phyloP scores from a whole-genome alignment of 2,113 vertebrate species.

The Dasyurus viverrinus region DNA sequence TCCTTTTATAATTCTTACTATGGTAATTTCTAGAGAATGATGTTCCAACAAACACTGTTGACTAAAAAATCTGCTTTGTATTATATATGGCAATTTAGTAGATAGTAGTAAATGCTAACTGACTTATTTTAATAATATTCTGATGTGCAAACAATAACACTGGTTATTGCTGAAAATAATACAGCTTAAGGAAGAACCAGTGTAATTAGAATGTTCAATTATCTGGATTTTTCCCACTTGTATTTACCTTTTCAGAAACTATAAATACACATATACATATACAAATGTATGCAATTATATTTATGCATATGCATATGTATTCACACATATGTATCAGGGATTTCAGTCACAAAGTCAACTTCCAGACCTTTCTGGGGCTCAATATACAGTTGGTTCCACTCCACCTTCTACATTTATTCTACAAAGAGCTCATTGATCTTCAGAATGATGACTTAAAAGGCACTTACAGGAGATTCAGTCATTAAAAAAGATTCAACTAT shows the following conservation, averaged over 20 bases:
- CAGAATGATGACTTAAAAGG: neutral
- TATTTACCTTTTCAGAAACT: neutral
- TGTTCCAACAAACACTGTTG: constrained; percentile 1
- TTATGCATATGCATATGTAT: neutral
- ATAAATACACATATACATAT: neutral
- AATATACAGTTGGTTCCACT: neutral
- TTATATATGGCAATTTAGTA: neutral
- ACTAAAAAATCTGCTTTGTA: neutral
- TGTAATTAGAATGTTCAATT: neutral
- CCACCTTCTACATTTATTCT: neutral
- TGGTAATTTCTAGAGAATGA: neutral
- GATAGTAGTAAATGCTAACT: neutral
- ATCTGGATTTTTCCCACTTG: neutral
- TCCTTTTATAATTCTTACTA: neutral
- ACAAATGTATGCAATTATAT: neutral
- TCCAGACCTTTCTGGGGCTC: neutral
- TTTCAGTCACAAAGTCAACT: neutral
- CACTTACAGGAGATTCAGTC: neutral
- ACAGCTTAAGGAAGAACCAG: neutral
- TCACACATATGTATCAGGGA: neutral
- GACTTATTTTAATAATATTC: neutral
- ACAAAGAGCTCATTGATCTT: neutral
- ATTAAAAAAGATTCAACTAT: neutral
- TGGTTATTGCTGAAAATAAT: neutral
- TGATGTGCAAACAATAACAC: neutral